Conservation (phyloP, 2,797 vertebrate species). For the Leucoraja ocellata region DNA sequence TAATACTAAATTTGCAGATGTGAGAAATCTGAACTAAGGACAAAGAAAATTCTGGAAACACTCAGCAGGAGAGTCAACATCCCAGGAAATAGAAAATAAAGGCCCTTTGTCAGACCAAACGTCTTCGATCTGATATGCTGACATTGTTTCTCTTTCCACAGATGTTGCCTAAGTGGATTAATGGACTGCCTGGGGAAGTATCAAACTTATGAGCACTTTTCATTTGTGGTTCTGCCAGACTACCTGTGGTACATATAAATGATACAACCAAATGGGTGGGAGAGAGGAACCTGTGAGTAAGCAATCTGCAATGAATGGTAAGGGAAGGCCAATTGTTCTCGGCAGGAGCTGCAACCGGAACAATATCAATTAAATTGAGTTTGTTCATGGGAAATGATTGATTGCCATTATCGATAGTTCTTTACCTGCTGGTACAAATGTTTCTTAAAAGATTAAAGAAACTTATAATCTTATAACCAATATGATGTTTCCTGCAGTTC, state of each 20-base stretch:
- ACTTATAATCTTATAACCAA: neutral
- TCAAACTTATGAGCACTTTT: neutral
- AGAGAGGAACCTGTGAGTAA: neutral
- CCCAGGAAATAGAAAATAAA: too few species aligned
- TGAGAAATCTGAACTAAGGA: too few species aligned
- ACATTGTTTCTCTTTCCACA: too few species aligned
- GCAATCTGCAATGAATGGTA: neutral
- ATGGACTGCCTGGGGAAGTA: neutral
- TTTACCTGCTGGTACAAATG: neutral
- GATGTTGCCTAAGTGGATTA: neutral
- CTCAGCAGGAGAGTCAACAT: too few species aligned
- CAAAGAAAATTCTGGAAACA: too few species aligned
- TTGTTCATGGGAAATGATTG: neutral
- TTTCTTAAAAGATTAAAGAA: neutral
- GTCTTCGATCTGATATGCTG: too few species aligned
- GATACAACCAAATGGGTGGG: neutral
- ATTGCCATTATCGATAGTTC: neutral
- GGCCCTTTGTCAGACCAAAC: too few species aligned
- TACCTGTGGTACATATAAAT: neutral
- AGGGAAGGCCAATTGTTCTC: neutral
- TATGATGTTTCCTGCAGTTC: neutral
- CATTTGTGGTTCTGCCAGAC: neutral
- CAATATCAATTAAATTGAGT: neutral
- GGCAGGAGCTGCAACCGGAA: neutral
- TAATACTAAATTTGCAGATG: too few species aligned